A percentile compares a stretch with the other conserved stretches of the same genome.
These are phyloP conservation scores for Zosterops borbonicus DNA, from an alignment of 2,113 vertebrate species.

Conservation along the genomic window DNA sequence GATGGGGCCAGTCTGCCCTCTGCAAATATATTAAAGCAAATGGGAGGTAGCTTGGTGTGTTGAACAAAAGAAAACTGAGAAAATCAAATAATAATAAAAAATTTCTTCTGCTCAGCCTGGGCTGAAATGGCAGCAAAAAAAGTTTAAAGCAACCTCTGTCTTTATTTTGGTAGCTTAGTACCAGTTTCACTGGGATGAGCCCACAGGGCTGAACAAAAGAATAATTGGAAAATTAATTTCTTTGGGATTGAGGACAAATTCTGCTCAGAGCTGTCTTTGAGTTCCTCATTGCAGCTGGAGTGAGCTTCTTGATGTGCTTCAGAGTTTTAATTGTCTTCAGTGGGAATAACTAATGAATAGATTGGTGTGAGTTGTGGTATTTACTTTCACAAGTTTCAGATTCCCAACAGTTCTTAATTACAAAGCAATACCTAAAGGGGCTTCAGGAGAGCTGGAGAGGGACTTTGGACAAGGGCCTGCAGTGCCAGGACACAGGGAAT, in stretches of 20 bases:
- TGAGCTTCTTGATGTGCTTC: neutral
- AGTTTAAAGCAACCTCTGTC: neutral
- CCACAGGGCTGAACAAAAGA: neutral
- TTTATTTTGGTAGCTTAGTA: neutral
- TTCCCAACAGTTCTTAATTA: neutral
- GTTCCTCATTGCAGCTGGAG: neutral
- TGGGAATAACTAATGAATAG: neutral
- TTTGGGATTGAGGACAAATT: neutral
- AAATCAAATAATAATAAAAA: neutral
- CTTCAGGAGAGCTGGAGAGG: neutral
- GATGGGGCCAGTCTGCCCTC: neutral
- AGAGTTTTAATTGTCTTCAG: neutral
- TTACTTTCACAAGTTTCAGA: neutral
- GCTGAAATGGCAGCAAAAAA: neutral
- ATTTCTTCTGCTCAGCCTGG: neutral
- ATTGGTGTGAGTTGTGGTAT: neutral
- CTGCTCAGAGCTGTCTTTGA: neutral
- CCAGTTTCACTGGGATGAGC: neutral
- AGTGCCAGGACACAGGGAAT: neutral
- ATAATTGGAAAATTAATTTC: neutral
- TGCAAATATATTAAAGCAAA: neutral
- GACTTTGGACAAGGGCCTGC: neutral
- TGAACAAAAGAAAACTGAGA: neutral
- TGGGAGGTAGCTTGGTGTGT: neutral
- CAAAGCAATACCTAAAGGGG: neutral